These are phyloP conservation scores for Drosophila neocordata DNA, from an alignment of 1,140 invertebrate species.

Conservation along the genomic window DNA sequence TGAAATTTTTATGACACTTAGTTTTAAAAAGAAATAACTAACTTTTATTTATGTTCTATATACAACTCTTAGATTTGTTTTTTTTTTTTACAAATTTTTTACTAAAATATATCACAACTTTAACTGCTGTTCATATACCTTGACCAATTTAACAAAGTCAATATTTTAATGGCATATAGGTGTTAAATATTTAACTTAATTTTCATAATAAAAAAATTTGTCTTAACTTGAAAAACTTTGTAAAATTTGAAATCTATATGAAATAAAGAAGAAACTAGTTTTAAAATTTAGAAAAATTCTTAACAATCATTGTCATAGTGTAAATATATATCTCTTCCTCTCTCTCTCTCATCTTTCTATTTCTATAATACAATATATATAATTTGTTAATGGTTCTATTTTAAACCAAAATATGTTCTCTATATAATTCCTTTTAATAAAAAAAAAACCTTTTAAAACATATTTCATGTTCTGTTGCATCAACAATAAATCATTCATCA, in stretches of 20 bases:
- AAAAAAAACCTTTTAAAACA: no score
- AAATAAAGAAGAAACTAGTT: no score
- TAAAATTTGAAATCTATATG: not conserved
- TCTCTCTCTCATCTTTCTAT: no score
- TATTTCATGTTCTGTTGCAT: not conserved
- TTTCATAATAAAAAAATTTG: constrained; percentile 30
- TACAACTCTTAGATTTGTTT: not conserved
- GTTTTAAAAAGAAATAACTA: no score
- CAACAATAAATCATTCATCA: not conserved
- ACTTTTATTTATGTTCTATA: no score
- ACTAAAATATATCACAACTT: not conserved
- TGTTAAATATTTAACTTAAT: constrained; percentile 45
- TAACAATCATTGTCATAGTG: no score
- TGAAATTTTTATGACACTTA: not conserved
- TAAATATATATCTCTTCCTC: no score
- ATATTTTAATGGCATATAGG: constrained; percentile 52
- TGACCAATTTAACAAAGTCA: constrained; percentile 65
- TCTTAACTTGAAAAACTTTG: not conserved
- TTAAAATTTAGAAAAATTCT: no score
- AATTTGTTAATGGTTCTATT: no score
- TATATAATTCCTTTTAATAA: no score
- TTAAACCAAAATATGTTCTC: no score
- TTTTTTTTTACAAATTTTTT: not conserved
- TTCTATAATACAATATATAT: no score
- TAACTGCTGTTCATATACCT: constrained; percentile 47